These are phyloP conservation scores for Dysmachus trigonus DNA, from an alignment of 2,888 invertebrate species.

Conservation along the genomic window DNA sequence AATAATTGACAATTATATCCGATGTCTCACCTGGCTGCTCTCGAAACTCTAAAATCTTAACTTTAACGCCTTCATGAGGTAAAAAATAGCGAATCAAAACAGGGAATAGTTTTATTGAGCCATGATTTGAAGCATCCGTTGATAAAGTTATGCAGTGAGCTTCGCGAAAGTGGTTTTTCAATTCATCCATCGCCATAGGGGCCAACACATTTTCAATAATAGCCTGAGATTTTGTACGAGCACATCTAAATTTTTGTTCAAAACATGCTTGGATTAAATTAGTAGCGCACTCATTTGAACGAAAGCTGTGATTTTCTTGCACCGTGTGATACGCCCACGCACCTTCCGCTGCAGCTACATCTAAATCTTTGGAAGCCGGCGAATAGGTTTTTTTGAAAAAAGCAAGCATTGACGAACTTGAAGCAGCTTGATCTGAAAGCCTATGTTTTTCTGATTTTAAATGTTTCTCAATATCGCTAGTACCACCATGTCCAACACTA, in stretches of 20 bases:
- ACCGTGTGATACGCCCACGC: slow-evolving; percentile 46
- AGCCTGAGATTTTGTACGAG: slow-evolving; percentile 50
- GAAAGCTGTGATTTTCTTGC: slow-evolving; percentile 50
- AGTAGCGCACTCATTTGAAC: slow-evolving; percentile 49
- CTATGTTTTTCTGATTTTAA: slow-evolving; percentile 51
- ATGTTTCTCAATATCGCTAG: slow-evolving; percentile 51
- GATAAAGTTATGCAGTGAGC: slow-evolving; percentile 47
- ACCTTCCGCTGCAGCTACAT: slow-evolving; percentile 48
- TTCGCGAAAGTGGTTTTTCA: slow-evolving; percentile 50
- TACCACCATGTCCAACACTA: slow-evolving; percentile 48
- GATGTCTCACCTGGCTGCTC: no score
- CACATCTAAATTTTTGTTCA: slow-evolving; percentile 49
- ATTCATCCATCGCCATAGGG: slow-evolving; percentile 48
- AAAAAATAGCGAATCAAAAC: slow-evolving; percentile 22
- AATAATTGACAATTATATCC: no score
- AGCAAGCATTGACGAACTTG: slow-evolving; percentile 44
- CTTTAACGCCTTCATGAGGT: neutral
- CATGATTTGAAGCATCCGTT: slow-evolving; percentile 44
- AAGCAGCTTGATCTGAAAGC: slow-evolving; percentile 47
- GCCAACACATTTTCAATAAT: slow-evolving; percentile 46
- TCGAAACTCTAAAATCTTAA: no score
- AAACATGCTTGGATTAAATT: slow-evolving; percentile 50
- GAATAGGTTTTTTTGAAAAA: slow-evolving; percentile 49
- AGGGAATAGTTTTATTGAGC: slow-evolving; percentile 25
- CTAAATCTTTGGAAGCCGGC: slow-evolving; percentile 50